Conservation (phyloP, 2,888 invertebrate genomes). For the Macaria notata region DNA sequence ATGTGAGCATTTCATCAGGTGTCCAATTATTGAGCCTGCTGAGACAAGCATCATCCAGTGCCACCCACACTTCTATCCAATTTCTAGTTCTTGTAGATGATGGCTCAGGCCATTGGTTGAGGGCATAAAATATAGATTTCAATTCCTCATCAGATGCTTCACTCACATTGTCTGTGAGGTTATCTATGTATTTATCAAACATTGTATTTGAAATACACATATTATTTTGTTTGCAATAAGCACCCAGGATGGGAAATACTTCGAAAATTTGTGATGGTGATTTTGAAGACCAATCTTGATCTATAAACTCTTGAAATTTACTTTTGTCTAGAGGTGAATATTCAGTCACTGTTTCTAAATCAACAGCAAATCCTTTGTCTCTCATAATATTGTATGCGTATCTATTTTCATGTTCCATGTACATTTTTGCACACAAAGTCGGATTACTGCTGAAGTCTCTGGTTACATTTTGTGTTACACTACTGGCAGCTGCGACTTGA, state of each 20-base stretch:
- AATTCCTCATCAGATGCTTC: constrained; percentile 82
- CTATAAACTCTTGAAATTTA: constrained; percentile 46
- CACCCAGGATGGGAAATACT: constrained; percentile 55
- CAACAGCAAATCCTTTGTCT: constrained; percentile 56
- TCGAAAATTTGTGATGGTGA: constrained; percentile 51
- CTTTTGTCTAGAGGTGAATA: constrained; percentile 36
- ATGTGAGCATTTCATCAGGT: constrained; percentile 77
- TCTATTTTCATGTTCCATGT: constrained; percentile 65
- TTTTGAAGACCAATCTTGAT: constrained; percentile 53
- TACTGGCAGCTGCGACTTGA: constrained; percentile 19
- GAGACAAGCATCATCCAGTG: constrained; percentile 85
- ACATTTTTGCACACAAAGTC: constrained; percentile 54
- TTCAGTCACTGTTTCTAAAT: constrained; percentile 35
- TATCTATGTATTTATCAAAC: constrained; percentile 67
- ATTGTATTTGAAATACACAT: constrained; percentile 60
- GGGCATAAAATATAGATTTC: constrained; percentile 69
- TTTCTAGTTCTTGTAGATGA: constrained; percentile 79
- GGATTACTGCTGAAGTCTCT: constrained; percentile 45
- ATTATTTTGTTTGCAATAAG: constrained; percentile 55
- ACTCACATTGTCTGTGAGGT: constrained; percentile 76
- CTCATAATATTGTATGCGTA: constrained; percentile 67
- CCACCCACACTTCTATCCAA: constrained; percentile 85
- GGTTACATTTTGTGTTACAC: constrained; percentile 28
- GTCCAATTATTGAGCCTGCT: constrained; percentile 72
- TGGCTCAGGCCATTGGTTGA: constrained; percentile 79